These are phyloP conservation scores for Cheilinus undulatus DNA, from an alignment of 2,113 vertebrate genomes.

Conservation along the genomic window DNA sequence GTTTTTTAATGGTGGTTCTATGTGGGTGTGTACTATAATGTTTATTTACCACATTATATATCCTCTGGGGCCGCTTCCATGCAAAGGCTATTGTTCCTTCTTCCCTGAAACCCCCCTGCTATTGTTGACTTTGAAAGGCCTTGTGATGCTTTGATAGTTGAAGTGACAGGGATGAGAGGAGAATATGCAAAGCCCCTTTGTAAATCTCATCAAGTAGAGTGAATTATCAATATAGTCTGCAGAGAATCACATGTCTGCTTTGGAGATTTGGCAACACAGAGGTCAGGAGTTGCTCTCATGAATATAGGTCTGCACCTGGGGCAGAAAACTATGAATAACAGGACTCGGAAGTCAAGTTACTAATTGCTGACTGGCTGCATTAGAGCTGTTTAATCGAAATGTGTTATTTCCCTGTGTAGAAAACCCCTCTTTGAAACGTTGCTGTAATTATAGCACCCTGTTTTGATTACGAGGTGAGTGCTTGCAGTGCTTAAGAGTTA, in stretches of 20 bases:
- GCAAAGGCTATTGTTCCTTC: slow-evolving; percentile 21
- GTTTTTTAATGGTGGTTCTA: neutral
- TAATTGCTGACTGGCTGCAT: slow-evolving; percentile 9
- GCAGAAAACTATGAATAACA: neutral
- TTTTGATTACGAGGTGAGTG: neutral
- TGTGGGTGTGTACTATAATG: neutral
- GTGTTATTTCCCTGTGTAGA: neutral
- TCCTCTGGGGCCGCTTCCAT: slow-evolving; percentile 8
- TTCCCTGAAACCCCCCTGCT: slow-evolving; percentile 19
- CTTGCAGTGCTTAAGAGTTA: slow-evolving; percentile 1
- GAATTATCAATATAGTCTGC: slow-evolving; percentile 54
- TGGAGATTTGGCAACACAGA: slow-evolving; percentile 38
- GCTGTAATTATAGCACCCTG: slow-evolving; percentile 1
- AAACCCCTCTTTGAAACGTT: neutral
- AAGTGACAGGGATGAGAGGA: slow-evolving; percentile 53
- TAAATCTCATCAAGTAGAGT: slow-evolving; percentile 67
- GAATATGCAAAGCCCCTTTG: slow-evolving; percentile 63
- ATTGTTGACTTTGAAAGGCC: slow-evolving; percentile 47
- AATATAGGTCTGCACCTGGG: slow-evolving; percentile 22
- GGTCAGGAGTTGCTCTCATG: slow-evolving; percentile 37
- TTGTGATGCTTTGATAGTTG: slow-evolving; percentile 50
- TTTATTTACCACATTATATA: slow-evolving; percentile 16
- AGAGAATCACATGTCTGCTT: slow-evolving; percentile 55
- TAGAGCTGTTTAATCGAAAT: neutral
- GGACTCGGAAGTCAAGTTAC: slow-evolving; percentile 1